These are phyloP conservation scores for Zootermopsis nevadensis DNA, from an alignment of 2,888 invertebrate genomes.

Conservation along the genomic window DNA sequence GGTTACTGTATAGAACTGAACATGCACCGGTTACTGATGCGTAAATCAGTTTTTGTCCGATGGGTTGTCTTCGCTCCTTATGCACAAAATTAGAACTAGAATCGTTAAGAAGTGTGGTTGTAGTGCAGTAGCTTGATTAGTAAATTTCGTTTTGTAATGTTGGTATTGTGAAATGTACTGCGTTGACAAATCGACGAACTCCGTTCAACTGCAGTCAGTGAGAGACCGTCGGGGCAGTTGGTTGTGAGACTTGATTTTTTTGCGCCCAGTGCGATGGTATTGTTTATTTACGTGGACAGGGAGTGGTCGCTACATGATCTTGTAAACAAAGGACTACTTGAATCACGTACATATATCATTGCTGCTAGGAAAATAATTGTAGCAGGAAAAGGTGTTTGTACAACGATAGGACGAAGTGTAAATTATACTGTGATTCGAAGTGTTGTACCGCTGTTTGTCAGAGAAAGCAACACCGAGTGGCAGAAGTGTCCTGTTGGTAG, in stretches of 20 bases:
- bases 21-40: no score
- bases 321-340: conserved; percentile 34
- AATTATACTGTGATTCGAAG: background rate
- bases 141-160: conserved; percentile 11
- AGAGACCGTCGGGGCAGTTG: conserved; percentile 12
- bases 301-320: conserved; percentile 5
- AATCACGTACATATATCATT: background rate
- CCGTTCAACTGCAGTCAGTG: conserved; percentile 38
- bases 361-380: background rate
- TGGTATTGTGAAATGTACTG: background rate
- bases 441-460: conserved; percentile 11
- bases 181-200: conserved; percentile 35
- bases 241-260: conserved; percentile 17
- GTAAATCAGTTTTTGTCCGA: no score
- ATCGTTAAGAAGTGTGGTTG: background rate
- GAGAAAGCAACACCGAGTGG: background rate
- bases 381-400: background rate
- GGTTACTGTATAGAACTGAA: no score
- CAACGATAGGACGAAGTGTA: background rate
- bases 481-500: conserved; percentile 40
- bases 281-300: conserved; percentile 34
- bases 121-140: background rate
- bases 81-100: no score
- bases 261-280: background rate
- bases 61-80: no score